A percentile compares a stretch with the other conserved stretches of the same genome.
Conservation (phyloP, 2,888 invertebrate species). For the Petrophora chlorosata region DNA sequence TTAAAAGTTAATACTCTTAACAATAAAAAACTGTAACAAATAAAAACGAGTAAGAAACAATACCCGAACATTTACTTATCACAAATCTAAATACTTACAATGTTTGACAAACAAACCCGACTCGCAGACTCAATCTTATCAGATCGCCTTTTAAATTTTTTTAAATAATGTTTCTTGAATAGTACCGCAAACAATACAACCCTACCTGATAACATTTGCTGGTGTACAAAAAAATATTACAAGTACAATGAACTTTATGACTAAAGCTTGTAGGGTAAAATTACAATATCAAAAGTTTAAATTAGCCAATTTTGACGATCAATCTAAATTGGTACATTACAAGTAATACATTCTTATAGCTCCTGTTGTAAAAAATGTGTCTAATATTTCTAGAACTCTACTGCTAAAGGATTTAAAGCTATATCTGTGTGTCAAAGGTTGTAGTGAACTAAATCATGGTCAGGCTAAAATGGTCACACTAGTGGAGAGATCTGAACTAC, state of each 20-base stretch:
- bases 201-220: not conserved
- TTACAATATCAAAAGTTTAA: no score
- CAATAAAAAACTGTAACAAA: conserved; percentile 17
- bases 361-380: no score
- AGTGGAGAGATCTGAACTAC: conserved; percentile 9
- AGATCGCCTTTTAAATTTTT: conserved; percentile 33
- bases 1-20: no score
- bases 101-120: conserved; percentile 21
- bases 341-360: no score
- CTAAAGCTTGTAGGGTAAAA: not conserved
- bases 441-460: no score
- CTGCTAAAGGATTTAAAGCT: no score
- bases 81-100: conserved; percentile 21
- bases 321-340: no score
- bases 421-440: no score
- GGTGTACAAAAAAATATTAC: not conserved
- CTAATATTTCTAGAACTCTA: no score
- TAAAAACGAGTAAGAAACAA: conserved; percentile 13
- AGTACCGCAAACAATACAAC: conserved; percentile 3
- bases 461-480: conserved; percentile 1
- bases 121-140: conserved; percentile 43
- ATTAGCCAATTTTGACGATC: no score
- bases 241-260: not conserved
- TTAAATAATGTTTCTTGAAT: conserved; percentile 23
- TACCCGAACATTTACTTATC: conserved; percentile 21